Conservation (phyloP, 2,113 vertebrate species). For the Neogobius melanostomus region DNA sequence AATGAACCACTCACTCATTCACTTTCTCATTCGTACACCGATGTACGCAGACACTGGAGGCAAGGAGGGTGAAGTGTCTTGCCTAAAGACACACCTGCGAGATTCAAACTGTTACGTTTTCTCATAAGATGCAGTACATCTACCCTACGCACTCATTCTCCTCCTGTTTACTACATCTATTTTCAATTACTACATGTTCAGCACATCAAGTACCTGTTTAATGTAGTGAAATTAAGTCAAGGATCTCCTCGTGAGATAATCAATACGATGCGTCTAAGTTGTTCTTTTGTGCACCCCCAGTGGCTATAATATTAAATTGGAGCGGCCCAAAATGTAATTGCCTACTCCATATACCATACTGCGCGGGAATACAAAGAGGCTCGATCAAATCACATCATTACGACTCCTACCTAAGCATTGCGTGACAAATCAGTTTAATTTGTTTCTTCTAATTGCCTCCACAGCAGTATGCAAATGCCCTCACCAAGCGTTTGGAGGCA, state of each 20-base stretch:
- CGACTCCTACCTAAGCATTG: slow-evolving; percentile 23
- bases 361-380: slow-evolving; percentile 12
- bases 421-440: slow-evolving; percentile 51
- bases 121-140: slow-evolving; percentile 26
- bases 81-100: too few relatives aligned
- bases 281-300: slow-evolving; percentile 1
- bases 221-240: slow-evolving; percentile 17
- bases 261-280: slow-evolving; percentile 5
- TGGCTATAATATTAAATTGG: slow-evolving; percentile 26
- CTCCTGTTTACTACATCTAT: slow-evolving; percentile 23
- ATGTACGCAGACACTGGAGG: too few relatives aligned
- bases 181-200: not conserved
- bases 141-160: slow-evolving; percentile 35
- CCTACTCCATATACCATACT: slow-evolving; percentile 16
- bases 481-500: slow-evolving; percentile 12
- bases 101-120: too few relatives aligned
- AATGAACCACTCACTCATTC: too few relatives aligned
- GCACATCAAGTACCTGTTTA: slow-evolving; percentile 18
- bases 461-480: slow-evolving; percentile 38
- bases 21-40: too few relatives aligned
- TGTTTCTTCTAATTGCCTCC: slow-evolving; percentile 38
- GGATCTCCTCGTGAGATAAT: slow-evolving; percentile 5
- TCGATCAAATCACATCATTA: slow-evolving; percentile 35
- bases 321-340: slow-evolving; percentile 21
- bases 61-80: too few relatives aligned